Base-by-base conservation (phyloP, 2,888 invertebrate species). In the Eueremaeus valkanovi region DNA sequence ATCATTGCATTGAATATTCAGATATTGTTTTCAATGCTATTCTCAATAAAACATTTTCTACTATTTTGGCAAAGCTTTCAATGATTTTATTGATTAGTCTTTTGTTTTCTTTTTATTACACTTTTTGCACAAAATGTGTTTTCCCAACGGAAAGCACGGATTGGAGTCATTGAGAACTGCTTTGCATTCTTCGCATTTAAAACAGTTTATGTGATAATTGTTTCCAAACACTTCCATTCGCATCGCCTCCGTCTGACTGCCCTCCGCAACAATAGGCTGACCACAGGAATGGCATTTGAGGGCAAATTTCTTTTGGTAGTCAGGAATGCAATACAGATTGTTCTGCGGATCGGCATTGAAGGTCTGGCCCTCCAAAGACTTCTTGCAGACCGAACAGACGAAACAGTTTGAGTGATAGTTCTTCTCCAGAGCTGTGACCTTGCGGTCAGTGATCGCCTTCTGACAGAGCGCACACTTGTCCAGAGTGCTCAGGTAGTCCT, bases 21-120 rank as follows among this genome's bases (percentile, higher is more conserved):
- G n/a, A n/a, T n/a, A n/a, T n/a, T n/a, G n/a, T n/a, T n/a, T n/a
- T n/a, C n/a, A n/a, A n/a, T n/a, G n/a, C n/a, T n/a, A n/a, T n/a
- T n/a, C n/a, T n/a, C n/a, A n/a, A n/a, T n/a, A n/a, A n/a, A n/a
- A n/a, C n/a, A n/a, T n/a, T n/a, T n/a, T n/a, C n/a, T n/a, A n/a
- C n/a, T n/a, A n/a, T n/a, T n/a, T n/a, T n/a, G n/a, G n/a, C n/a
- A n/a, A n/a, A n/a, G n/a, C n/a, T n/a, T n/a, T n/a, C n/a, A n/a
- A n/a, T n/a, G n/a, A n/a, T n/a, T n/a, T n/a, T n/a, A n/a, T 31
- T 77, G 9, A 36, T 8, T 31, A 1, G 31, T 31, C 18, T 76
- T 75, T 18, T 18, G n/a, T 29, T 21, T 31, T 36, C 31, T 76
- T 45, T 9, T 75, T 29, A 24, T 40, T 27, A 16, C 42, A 40